Evolutionary conservation across 2,797 vertebrate species (phyloP).

Genomic region (Synaphobranchus kaupii): DNA sequence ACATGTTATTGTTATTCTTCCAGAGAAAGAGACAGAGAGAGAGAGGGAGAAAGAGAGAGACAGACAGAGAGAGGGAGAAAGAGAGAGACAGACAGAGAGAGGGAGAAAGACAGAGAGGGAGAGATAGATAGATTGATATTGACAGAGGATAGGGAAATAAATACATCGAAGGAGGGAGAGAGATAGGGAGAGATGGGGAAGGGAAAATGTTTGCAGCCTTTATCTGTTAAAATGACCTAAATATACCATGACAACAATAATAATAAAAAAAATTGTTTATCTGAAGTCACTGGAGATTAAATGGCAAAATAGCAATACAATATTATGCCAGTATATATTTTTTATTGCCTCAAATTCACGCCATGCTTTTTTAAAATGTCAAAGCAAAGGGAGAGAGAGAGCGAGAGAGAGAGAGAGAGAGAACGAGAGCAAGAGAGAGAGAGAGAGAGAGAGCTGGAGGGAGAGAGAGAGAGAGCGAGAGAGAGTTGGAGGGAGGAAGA

Average conservation of each 20-base stretch:
- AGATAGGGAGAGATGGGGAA: not conserved
- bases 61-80: slow-evolving; percentile 28
- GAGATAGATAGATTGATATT: not conserved
- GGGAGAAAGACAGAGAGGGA: slow-evolving; percentile 36
- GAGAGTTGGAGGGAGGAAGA: too few species aligned
- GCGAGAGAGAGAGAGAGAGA: not conserved
- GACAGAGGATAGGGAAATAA: not conserved
- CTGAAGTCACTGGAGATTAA: not conserved
- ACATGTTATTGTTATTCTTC: slow-evolving; percentile 60
- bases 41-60: slow-evolving; percentile 23
- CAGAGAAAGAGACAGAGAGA: slow-evolving; percentile 37
- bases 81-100: slow-evolving; percentile 39
- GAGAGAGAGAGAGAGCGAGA: not conserved
- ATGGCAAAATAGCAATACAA: not conserved
- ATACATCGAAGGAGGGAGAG: slow-evolving; percentile 41
- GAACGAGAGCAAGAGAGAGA: not conserved
- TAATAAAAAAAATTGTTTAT: too few species aligned
- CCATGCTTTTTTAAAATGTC: not conserved
- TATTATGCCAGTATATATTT: not conserved
- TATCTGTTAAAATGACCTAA: too few species aligned
- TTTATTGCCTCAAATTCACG: not conserved
- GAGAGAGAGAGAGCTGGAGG: not conserved
- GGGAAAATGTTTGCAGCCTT: too few species aligned
- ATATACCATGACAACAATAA: too few species aligned
- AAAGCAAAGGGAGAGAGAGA: not conserved